Conservation (phyloP, 64 coral and sea anemone species). For the Montipora cactus region DNA sequence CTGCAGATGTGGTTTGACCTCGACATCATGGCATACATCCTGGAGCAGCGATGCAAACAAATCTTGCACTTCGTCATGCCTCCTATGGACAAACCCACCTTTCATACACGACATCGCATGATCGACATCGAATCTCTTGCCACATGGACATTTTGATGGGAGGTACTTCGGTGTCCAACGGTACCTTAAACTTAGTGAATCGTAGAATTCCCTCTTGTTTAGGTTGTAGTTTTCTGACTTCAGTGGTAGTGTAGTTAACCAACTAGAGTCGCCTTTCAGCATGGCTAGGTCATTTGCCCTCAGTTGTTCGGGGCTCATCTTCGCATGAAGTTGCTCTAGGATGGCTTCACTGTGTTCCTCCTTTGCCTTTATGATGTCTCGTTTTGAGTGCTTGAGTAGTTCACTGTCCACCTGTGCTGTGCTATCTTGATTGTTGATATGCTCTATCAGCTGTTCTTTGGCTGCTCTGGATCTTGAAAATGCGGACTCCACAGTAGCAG, state of each 20-base stretch:
- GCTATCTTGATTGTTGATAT: conserved; percentile 70
- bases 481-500: conserved; percentile 29
- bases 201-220: conserved; percentile 74
- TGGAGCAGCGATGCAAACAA: conserved; percentile 46
- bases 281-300: conserved; percentile 55
- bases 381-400: conserved; percentile 15
- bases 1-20: conserved; percentile 23
- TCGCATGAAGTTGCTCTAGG: conserved; percentile 47
- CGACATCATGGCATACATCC: conserved; percentile 36
- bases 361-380: too few relatives aligned
- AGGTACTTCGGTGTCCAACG: conserved; percentile 63
- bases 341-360: neutral
- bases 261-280: conserved; percentile 49
- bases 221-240: conserved; percentile 66
- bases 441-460: conserved; percentile 42
- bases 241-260: conserved; percentile 7
- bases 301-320: conserved; percentile 51
- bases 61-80: conserved; percentile 62
- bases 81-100: neutral
- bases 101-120: neutral
- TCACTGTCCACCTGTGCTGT: conserved; percentile 42
- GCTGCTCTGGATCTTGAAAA: conserved; percentile 64
- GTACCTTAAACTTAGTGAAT: conserved; percentile 66
- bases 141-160: neutral
- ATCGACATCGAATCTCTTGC: conserved; percentile 52